Evolutionary conservation across 2,113 vertebrate species (phyloP).

Genomic region (Cichladusa arquata): DNA sequence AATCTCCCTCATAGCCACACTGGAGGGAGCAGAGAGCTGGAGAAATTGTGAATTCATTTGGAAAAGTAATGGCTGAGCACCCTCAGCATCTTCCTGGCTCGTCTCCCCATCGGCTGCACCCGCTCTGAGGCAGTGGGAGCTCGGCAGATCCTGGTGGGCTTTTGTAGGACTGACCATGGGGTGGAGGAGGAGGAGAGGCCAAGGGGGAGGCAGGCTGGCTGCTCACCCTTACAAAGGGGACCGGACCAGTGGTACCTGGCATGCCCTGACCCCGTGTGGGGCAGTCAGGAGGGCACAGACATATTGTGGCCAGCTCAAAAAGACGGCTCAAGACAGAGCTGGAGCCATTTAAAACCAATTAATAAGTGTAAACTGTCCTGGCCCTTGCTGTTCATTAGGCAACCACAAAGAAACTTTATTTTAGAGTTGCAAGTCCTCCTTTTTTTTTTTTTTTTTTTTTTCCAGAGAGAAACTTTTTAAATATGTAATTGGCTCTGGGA

Average conservation of each 20-base stretch:
- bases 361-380: slow-evolving; percentile 56
- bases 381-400: slow-evolving; percentile 56
- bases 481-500: slow-evolving; percentile 73
- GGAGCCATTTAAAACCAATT: slow-evolving; percentile 64
- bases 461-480: slow-evolving; percentile 49
- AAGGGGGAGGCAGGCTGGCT: fast-evolving
- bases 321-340: not conserved
- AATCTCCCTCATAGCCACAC: not conserved
- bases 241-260: fast-evolving
- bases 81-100: not conserved
- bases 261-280: not conserved
- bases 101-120: fast-evolving
- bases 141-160: fast-evolving
- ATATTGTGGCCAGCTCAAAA: slow-evolving; percentile 42
- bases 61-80: not conserved
- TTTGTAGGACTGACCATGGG: not conserved
- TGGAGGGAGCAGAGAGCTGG: not conserved
- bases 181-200: not conserved
- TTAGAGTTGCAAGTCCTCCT: slow-evolving; percentile 52
- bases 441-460: slow-evolving; percentile 21
- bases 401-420: slow-evolving; percentile 68
- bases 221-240: slow-evolving; percentile 13
- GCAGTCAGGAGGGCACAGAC: not conserved
- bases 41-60: not conserved
- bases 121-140: fast-evolving